Base-by-base conservation (phyloP, 1,140 invertebrate species). In the Orius laevigatus region DNA sequence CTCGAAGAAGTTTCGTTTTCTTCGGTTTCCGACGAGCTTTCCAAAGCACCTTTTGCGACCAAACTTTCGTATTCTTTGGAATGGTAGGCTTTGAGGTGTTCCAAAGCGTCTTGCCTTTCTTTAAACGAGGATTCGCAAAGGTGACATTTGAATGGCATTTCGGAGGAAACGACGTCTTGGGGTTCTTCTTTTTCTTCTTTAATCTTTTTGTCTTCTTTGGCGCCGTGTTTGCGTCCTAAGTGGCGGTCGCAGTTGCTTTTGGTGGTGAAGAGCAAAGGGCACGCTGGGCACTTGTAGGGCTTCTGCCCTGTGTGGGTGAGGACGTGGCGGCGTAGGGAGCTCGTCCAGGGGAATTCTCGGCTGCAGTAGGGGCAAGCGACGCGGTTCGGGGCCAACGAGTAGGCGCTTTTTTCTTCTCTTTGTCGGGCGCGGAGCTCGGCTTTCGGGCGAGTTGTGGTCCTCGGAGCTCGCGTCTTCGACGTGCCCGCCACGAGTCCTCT, bases 171-270 rank as follows among this genome's bases (percentile, higher is more conserved):
- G 33, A 48, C 50, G 56, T 45, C 20, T 16, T 58, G 33, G 59
- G 59, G 58, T 46, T 59, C 61, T 10, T 63, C 66, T 1, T 59
- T 63, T 5, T 57, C 53, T 55, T 58, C 62, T 5, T 62, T 64
- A 66, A 43, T 66, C 69, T 50, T 70, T 68, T 43, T 66, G 45
- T 8, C 48, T 32, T 44, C 41, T 31, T 15, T 32, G 19, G 46
- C 57, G 47, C 59, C 66, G 55, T 51, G 63, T 56, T 63, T 56
- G 1, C 59, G 51, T 15, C 91, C 64, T 45, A 96, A 63, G 62
- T 97, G 93, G 11, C 92, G 78, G 57, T 96, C 93, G 62, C 93
- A 90, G 63, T 97, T 97, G 1, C 88, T 93, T 59, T 96, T 96
- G 0, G 92, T 97, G 3, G 92, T 96, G 63, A 97, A 97, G 0